These are phyloP conservation scores for Dynastes grantii DNA, from an alignment of 2,888 invertebrate genomes.

Conservation along the genomic window DNA sequence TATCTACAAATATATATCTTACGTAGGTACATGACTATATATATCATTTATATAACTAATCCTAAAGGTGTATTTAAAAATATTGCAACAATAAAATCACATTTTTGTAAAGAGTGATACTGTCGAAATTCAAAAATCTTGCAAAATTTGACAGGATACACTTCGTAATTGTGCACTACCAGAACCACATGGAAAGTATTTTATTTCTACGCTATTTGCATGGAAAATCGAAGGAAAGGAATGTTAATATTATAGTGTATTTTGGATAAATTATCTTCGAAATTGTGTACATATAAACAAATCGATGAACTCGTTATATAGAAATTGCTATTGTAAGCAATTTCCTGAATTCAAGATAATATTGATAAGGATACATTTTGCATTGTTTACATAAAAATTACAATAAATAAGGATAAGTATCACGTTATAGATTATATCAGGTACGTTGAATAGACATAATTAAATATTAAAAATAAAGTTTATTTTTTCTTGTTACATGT, in stretches of 20 bases:
- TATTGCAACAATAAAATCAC: conserved; percentile 68
- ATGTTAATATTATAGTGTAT: too few relatives aligned
- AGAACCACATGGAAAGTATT: neutral
- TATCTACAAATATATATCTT: conserved; percentile 43
- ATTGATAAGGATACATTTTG: too few relatives aligned
- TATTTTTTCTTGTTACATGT: too few relatives aligned
- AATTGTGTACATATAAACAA: neutral
- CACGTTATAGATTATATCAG: conserved; percentile 8
- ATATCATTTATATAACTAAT: conserved; percentile 30
- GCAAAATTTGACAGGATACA: neutral
- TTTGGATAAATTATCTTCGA: too few relatives aligned
- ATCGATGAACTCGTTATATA: too few relatives aligned
- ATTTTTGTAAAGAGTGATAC: conserved; percentile 51
- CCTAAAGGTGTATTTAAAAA: conserved; percentile 57
- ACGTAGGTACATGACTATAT: conserved; percentile 14
- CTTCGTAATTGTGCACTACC: conserved; percentile 6
- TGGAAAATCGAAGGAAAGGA: neutral
- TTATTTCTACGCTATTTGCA: neutral
- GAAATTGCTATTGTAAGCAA: too few relatives aligned
- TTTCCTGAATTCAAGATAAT: too few relatives aligned
- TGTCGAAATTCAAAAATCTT: neutral
- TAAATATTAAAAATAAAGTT: neutral
- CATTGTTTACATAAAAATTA: neutral
- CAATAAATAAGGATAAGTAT: conserved; percentile 10
- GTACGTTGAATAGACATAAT: conserved; percentile 1